These are phyloP conservation scores for Camelus dromedarius DNA, from an alignment of 2,113 vertebrate species.

Conservation along the genomic window DNA sequence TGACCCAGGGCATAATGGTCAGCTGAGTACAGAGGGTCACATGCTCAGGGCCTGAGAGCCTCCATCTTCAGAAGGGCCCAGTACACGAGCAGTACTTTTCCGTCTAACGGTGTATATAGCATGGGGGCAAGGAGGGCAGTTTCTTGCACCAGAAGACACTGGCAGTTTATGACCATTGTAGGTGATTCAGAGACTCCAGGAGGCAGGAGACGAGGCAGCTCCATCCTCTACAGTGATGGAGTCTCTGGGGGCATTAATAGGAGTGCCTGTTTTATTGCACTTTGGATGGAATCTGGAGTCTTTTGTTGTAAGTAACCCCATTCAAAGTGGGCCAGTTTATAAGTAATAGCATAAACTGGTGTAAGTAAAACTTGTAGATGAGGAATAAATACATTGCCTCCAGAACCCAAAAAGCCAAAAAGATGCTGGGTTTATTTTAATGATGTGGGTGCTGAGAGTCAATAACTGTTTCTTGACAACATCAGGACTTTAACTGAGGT, in stretches of 20 bases:
- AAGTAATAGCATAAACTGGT: neutral
- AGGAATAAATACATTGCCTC: constrained; percentile 17
- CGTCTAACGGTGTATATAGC: neutral
- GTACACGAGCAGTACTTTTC: neutral
- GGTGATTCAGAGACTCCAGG: neutral
- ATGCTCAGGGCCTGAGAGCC: neutral
- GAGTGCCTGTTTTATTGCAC: neutral
- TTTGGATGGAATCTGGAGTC: neutral
- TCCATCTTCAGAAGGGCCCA: neutral
- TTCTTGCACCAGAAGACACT: neutral
- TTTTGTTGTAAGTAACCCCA: neutral
- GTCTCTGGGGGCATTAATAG: neutral
- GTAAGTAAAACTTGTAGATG: constrained; percentile 45
- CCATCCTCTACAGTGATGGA: neutral
- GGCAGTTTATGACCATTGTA: neutral
- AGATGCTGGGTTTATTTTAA: neutral
- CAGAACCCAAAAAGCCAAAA: neutral
- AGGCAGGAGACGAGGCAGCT: neutral
- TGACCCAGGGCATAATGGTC: neutral
- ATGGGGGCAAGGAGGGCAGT: neutral
- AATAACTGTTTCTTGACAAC: constrained; percentile 19
- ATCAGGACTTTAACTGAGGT: constrained; percentile 7
- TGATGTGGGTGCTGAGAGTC: neutral
- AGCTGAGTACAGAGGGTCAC: neutral
- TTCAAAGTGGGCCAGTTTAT: neutral